Conservation (phyloP, 2,113 vertebrate species). For the Pycnonotus jocosus region DNA sequence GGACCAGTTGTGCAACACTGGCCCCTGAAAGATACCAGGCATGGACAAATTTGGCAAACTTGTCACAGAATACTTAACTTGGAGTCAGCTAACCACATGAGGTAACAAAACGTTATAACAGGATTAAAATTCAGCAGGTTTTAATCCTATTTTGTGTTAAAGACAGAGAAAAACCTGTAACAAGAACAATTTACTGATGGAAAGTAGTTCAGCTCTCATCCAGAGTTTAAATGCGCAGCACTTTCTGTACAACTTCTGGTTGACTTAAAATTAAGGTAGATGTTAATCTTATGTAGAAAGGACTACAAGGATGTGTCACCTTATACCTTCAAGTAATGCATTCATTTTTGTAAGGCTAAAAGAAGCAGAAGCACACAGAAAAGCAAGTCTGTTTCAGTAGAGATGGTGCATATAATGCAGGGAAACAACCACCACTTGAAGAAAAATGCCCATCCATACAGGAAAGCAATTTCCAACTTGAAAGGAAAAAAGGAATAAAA, state of each 20-base stretch:
- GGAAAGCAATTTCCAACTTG: not conserved
- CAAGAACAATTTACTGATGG: not conserved
- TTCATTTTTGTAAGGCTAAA: not conserved
- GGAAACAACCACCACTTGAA: not conserved
- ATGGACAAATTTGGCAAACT: not conserved
- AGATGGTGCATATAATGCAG: not conserved
- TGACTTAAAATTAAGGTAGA: not conserved
- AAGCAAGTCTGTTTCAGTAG: not conserved
- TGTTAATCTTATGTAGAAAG: not conserved
- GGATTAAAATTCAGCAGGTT: not conserved
- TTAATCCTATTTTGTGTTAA: not conserved
- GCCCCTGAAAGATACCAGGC: fast-evolving
- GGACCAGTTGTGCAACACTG: fast-evolving
- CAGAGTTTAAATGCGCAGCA: not conserved
- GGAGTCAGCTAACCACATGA: not conserved
- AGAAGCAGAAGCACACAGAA: not conserved
- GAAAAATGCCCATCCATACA: not conserved
- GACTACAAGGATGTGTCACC: not conserved
- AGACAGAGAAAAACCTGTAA: not conserved
- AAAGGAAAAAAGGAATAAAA: not conserved
- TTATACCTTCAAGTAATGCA: not conserved
- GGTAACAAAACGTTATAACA: not conserved
- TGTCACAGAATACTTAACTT: not conserved
- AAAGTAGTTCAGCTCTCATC: not conserved
- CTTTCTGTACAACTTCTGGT: not conserved